Percentiles rank a stretch among this genome's conserved stretches.
phyloP scores from a whole-genome alignment of 1,140 invertebrate species.

The Cephus cinctus region DNA sequence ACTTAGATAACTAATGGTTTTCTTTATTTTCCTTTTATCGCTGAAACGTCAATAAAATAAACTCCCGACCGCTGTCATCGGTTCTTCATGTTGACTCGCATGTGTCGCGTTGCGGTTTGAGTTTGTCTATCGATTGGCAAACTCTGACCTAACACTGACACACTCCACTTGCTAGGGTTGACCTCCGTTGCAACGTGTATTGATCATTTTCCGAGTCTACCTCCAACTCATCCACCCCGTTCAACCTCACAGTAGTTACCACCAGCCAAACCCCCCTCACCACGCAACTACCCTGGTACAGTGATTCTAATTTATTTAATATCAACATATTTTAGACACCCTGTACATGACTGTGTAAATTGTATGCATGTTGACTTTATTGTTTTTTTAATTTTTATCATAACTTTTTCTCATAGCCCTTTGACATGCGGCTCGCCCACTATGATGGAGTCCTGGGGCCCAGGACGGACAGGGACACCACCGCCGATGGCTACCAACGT shows the following conservation, averaged over 20 bases:
- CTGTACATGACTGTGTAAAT: too few relatives aligned
- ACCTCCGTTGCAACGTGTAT: constrained; percentile 48
- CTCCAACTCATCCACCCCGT: background rate
- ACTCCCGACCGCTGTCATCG: too few relatives aligned
- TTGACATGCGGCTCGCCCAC: constrained; percentile 58
- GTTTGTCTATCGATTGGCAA: constrained; percentile 47
- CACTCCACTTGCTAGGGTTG: constrained; percentile 47
- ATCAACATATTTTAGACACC: too few relatives aligned
- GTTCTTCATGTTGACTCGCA: background rate
- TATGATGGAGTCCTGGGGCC: constrained; percentile 51
- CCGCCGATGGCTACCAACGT: constrained; percentile 40
- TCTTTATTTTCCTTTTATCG: background rate
- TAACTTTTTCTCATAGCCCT: constrained; percentile 50
- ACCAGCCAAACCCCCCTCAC: too few relatives aligned
- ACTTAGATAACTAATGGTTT: too few relatives aligned
- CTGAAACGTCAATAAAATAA: too few relatives aligned
- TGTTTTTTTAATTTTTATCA: too few relatives aligned
- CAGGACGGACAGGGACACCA: constrained; percentile 40
- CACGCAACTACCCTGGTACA: too few relatives aligned
- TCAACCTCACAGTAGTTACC: too few relatives aligned
- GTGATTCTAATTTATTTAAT: too few relatives aligned
- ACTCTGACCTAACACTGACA: constrained; percentile 55
- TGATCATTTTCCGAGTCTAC: constrained; percentile 41
- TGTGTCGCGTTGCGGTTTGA: constrained; percentile 16
- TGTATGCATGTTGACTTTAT: too few relatives aligned